Conservation (phyloP, 2,113 vertebrate genomes). For the Edolisoma coerulescens region DNA sequence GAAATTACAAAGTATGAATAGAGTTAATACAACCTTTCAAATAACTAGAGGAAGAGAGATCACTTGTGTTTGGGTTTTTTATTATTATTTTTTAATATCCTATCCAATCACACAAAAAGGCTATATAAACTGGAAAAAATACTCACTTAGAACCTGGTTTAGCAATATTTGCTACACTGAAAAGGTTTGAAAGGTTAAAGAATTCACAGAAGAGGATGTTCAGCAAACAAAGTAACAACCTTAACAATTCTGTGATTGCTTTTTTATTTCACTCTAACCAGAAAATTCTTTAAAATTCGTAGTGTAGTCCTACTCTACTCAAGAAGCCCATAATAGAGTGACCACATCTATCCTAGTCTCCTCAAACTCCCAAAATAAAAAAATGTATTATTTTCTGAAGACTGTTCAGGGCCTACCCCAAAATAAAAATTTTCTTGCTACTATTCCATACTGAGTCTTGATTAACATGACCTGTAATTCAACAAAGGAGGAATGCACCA, state of each 20-base stretch:
- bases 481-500: background rate
- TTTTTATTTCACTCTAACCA: background rate
- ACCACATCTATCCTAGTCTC: background rate
- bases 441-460: background rate
- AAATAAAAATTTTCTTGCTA: background rate
- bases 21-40: slow-evolving; percentile 51
- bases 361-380: background rate
- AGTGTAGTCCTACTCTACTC: background rate
- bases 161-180: background rate
- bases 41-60: slow-evolving; percentile 31
- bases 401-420: background rate
- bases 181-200: background rate
- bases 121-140: background rate
- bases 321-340: background rate
- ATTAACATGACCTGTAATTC: background rate
- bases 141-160: background rate
- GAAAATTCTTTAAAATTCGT: background rate
- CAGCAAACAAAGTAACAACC: background rate
- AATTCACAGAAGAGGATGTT: background rate
- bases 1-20: slow-evolving; percentile 37
- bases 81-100: slow-evolving; percentile 45
- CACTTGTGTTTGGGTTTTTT: background rate
- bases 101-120: slow-evolving; percentile 17
- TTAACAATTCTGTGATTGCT: background rate
- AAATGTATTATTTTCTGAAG: background rate